Conservation (phyloP, 2,888 invertebrate genomes). For the Cosmorhoe ocellata region DNA sequence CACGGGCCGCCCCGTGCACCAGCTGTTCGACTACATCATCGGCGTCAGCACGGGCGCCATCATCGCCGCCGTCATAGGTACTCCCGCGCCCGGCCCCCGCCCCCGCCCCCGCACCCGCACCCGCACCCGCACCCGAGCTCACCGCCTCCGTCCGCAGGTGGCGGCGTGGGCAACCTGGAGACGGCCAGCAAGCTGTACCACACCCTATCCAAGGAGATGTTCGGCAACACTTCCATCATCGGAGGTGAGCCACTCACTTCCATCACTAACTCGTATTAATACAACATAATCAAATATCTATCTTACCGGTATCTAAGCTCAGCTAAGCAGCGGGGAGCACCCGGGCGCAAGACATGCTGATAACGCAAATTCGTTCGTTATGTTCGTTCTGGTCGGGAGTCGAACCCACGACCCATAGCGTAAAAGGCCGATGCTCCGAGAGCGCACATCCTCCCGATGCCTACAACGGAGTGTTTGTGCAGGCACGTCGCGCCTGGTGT, state of each 20-base stretch:
- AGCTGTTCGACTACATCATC: constrained; percentile 94
- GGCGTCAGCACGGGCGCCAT: constrained; percentile 94
- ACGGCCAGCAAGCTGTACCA: constrained; percentile 69
- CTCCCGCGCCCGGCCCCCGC: constrained; percentile 13
- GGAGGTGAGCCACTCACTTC: constrained; percentile 46
- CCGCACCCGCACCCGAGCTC: neutral
- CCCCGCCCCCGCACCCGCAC: constrained; percentile 24
- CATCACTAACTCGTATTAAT: no score
- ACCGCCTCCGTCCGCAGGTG: constrained; percentile 47
- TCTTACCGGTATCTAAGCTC: no score
- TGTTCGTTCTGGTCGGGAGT: no score
- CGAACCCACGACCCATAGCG: no score
- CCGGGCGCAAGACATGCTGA: no score
- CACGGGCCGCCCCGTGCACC: constrained; percentile 85
- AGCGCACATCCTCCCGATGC: no score
- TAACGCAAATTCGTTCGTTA: no score
- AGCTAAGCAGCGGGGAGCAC: no score
- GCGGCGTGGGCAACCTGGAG: constrained; percentile 63
- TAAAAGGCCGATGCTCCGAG: no score
- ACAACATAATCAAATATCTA: no score
- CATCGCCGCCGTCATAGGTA: constrained; percentile 87
- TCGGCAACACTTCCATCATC: constrained; percentile 69
- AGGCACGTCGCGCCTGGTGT: constrained; percentile 90
- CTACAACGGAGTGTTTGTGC: constrained; percentile 11
- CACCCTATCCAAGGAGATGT: constrained; percentile 72